phyloP scores from a whole-genome alignment of 2,888 invertebrate species.

The Chymomyza amoena region DNA sequence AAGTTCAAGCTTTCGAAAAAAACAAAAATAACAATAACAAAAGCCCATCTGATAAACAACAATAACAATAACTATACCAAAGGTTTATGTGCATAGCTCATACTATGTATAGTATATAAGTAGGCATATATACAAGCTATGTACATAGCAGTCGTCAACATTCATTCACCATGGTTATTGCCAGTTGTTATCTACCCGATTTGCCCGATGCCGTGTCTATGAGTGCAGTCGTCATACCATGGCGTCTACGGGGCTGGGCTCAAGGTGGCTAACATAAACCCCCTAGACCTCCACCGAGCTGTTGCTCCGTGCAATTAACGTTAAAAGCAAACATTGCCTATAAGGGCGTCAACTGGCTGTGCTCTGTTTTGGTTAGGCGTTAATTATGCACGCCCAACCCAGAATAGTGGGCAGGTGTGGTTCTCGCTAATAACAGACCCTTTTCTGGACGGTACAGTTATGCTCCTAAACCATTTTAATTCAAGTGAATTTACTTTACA shows the following conservation, averaged over 20 bases:
- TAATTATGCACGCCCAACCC: slow-evolving; percentile 10
- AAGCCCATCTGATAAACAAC: background rate
- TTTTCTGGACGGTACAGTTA: background rate
- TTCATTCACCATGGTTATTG: slow-evolving; percentile 69
- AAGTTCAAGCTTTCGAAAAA: slow-evolving; percentile 25
- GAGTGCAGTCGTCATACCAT: slow-evolving; percentile 55
- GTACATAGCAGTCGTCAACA: slow-evolving; percentile 16
- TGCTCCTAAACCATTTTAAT: background rate
- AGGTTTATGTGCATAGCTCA: background rate
- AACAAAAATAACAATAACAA: background rate
- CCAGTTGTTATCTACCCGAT: slow-evolving; percentile 62
- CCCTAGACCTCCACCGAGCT: slow-evolving; percentile 22
- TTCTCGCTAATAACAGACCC: background rate
- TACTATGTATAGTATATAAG: background rate
- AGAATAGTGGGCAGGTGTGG: slow-evolving; percentile 2
- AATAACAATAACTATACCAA: slow-evolving; percentile 28
- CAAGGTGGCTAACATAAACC: background rate
- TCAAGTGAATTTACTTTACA: slow-evolving; percentile 2
- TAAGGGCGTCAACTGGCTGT: slow-evolving; percentile 2
- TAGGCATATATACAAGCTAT: slow-evolving; percentile 4
- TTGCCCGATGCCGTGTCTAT: slow-evolving; percentile 60
- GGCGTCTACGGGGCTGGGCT: background rate
- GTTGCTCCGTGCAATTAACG: slow-evolving; percentile 41
- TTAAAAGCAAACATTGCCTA: slow-evolving; percentile 37
- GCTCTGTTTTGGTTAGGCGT: slow-evolving; percentile 4